Base-by-base conservation (phyloP, 2,888 invertebrate species). In the Stenurella melanura region DNA sequence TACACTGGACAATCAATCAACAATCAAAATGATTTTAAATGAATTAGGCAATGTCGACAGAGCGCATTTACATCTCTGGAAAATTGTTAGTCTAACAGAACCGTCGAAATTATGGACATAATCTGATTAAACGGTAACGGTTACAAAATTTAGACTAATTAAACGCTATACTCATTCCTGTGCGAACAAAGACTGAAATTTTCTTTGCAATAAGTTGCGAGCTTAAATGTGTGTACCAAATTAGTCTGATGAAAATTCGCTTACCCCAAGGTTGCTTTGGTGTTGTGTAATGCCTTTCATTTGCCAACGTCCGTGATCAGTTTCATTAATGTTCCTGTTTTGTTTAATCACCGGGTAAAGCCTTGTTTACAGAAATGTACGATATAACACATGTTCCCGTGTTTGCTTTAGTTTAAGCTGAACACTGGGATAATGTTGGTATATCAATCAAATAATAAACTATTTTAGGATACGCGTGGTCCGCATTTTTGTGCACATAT, bases 241-340 rank as follows among this genome's bases (percentile, higher is more conserved):
- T 42, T 42, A 11, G 12, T 42, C 7, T 42, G 42, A 12, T 42
- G 42, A n/a, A 50, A 12, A 50, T 50, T n/a, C 4, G 50, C 9
- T 50, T 50, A n/a, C 50, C 15, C 50, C n/a, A 64, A 34, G 30
- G 30, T 34, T 34, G 30, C 9, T 34, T 7, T 34, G 30, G 30
- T 34, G 30, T 6, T 5, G 30, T 34, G 3, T 34, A 34, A 64
- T 64, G 42, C 19, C 19, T 19, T 15, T 64, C 38, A 18, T n/a
- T 26, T 54, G 34, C 11, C 58, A 19, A 10, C 18, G 69, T 38
- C 57, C 38, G 57, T 69, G 58, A 58, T 69, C 34, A 58, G 30
- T 57, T 69, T 69, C 34, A 58, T 69, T 69, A 69, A 69, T 69
- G 57, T 69, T 26, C 30, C 69, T 30, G 69, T 26, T 58, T 34